A percentile compares a stretch with the other conserved stretches of the same genome.
Evolutionary conservation across 2,888 invertebrate genomes (phyloP).

Genomic region (Melinopterus prodromus): DNA sequence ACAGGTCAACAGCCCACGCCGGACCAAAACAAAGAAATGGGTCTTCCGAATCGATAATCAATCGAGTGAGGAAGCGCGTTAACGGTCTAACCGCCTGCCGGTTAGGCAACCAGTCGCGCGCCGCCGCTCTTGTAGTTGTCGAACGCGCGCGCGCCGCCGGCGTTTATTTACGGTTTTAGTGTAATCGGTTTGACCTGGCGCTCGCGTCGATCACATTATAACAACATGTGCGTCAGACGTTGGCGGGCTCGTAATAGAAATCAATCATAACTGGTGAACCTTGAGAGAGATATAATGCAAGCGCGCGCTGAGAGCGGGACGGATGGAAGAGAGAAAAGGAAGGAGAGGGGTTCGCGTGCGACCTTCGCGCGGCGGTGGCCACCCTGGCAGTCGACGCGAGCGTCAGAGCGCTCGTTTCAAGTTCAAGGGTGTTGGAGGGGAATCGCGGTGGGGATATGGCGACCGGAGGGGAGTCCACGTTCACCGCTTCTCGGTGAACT

Average conservation of each 20-base stretch:
- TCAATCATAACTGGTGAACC: constrained; percentile 21
- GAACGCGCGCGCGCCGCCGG: constrained; percentile 36
- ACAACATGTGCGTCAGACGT: constrained; percentile 4
- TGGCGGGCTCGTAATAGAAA: constrained; percentile 10
- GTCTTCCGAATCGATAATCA: constrained; percentile 16
- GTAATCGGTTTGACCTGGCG: constrained; percentile 4
- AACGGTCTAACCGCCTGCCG: constrained; percentile 28
- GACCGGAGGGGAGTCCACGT: constrained; percentile 57
- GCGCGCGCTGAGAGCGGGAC: constrained; percentile 28
- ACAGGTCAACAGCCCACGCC: constrained; percentile 49
- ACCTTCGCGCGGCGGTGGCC: constrained; percentile 42
- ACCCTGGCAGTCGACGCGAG: constrained; percentile 40
- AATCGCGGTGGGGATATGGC: constrained; percentile 60
- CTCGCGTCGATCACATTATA: constrained; percentile 4
- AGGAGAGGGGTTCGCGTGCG: constrained; percentile 30
- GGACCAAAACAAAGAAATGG: constrained; percentile 40
- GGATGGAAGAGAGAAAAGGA: constrained; percentile 8
- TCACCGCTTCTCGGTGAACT: constrained; percentile 42
- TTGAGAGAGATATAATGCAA: constrained; percentile 8
- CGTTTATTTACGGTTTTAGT: neutral
- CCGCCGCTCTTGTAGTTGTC: constrained; percentile 39
- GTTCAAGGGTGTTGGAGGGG: constrained; percentile 62
- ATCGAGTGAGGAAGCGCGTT: constrained; percentile 13
- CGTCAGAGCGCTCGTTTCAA: constrained; percentile 53
- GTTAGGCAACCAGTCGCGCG: constrained; percentile 38